Evolutionary conservation across 1,140 invertebrate species (phyloP).

Genomic region (Magallana angulata): DNA sequence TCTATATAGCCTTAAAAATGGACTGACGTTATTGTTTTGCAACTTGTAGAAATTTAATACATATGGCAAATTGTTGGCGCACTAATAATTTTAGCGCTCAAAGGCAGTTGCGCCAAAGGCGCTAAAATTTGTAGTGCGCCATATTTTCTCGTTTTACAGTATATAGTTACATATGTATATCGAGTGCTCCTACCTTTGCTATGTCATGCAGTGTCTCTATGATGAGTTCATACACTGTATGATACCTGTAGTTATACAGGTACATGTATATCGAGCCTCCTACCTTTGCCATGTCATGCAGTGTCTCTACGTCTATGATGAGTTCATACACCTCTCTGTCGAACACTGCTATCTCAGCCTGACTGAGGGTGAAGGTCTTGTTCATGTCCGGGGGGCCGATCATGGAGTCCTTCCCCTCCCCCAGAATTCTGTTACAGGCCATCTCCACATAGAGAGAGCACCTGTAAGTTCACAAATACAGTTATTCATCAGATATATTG

Average conservation of each 20-base stretch:
- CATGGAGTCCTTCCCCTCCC: conserved; percentile 77
- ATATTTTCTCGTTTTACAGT: too few relatives aligned
- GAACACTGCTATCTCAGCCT: conserved; percentile 80
- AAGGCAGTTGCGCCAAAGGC: too few relatives aligned
- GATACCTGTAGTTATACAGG: too few relatives aligned
- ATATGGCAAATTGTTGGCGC: too few relatives aligned
- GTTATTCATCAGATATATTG: too few relatives aligned
- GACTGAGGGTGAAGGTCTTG: conserved; percentile 76
- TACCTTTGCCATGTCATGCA: conserved; percentile 79
- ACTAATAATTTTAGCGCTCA: too few relatives aligned
- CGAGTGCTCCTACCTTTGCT: not conserved
- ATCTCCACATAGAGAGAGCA: conserved; percentile 80
- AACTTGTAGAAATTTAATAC: too few relatives aligned
- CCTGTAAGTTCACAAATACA: conserved; percentile 52
- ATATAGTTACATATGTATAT: too few relatives aligned
- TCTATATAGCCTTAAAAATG: too few relatives aligned
- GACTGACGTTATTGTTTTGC: too few relatives aligned
- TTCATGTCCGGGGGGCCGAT: conserved; percentile 79
- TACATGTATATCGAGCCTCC: not conserved
- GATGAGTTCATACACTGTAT: conserved; percentile 62
- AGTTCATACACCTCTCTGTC: conserved; percentile 79
- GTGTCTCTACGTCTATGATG: conserved; percentile 79
- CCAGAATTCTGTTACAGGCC: conserved; percentile 81
- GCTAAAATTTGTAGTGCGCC: too few relatives aligned
- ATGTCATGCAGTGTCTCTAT: too few relatives aligned